Evolutionary conservation across 1,140 invertebrate species (phyloP), one percentile per base, ranked within the genome.

Genomic region (Drosophila lacteicornis): DNA sequence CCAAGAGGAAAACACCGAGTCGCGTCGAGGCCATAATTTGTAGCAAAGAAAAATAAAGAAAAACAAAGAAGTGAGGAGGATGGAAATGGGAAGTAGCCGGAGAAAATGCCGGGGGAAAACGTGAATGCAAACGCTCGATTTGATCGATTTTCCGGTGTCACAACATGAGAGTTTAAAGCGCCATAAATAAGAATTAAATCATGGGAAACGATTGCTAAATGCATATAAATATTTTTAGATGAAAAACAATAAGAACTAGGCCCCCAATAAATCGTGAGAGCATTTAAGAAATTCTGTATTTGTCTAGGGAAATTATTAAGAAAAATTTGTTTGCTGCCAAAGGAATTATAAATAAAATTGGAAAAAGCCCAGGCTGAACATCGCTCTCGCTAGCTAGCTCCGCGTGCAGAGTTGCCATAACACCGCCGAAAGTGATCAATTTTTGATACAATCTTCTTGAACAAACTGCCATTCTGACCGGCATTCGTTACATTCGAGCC

Each of bases 391-490:
- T 33, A 2, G 30, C 30, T 17, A 55, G 51, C 33, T 25, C 22
- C 22, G 55, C 67, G 67, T 73, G 53, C 15, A 22, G 27, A 40
- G 11, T 38, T 22, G 47, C 51, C 45, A 51, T 43, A 59, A 71
- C 30, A 40, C 40, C 13, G 36, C 49, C 30, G 40, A 42, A 56
- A 70, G 62, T 74, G 55, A 73, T 74, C 69, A 74, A 60, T 73
- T 70, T 68, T 50, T 27, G 67, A 73, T 71, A 51, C 22, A 55
- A 73, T 73, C 70, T 73, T 73, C 38, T 50, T 73, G 49, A 71
- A 71, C 66, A 73, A 73, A 73, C 67, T 71, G 36, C 51, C 65
- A 59, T 55, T 55, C 33, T 55, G 33, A 11, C 33, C 51, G 51
- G 62, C 45, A 49, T 70, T 73, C 38, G 66, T 58, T 73, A 70